Evolutionary conservation across 2,888 invertebrate genomes (phyloP), one percentile per base, ranked within the genome.

Genomic region (Spatulosminthurus flaviceps): DNA sequence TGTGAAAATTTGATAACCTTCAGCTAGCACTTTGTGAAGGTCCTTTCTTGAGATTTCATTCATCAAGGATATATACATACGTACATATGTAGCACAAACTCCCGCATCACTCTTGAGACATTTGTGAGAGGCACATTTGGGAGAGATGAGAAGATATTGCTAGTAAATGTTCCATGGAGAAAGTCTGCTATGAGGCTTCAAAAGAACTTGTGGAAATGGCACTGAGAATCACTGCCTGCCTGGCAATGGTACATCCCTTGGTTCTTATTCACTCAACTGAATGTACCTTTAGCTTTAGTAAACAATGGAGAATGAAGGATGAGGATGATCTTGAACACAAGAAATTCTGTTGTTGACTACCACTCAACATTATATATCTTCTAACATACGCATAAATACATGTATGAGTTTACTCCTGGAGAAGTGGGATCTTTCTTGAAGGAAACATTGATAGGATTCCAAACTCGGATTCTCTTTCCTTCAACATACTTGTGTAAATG

Each of bases 1-100:
- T n/a, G n/a, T n/a, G n/a, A 13, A 51, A 51, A 51, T 51, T 51
- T 51, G 51, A 51, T 51, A 51, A 51, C 51, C 51, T 51, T 51
- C 51, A 51, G 5, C 16, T 51, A 11, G 9, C 51, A 51, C 51
- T 51, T 51, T 51, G 4, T 51, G n/a, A 51, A 11, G 9, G 4
- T 51, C n/a, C 51, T 51, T n/a, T 51, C 51, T n/a, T 2, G 2
- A 51, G 16, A 51, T 51, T 16, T n/a, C n/a, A n/a, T n/a, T n/a
- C n/a, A n/a, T n/a, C n/a, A n/a, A n/a, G n/a, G n/a, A n/a, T n/a
- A n/a, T n/a, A n/a, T n/a, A n/a, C n/a, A n/a, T n/a, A n/a, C n/a
- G n/a, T n/a, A n/a, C n/a, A n/a, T n/a, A n/a, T n/a, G n/a, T n/a
- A n/a, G n/a, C n/a, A n/a, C n/a, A n/a, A n/a, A n/a, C n/a, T n/a